Percentiles rank a stretch among this genome's conserved stretches.
Evolutionary conservation across 92 coral and sea anemone species (phyloP).

Genomic region (Bergia puertoricense): DNA sequence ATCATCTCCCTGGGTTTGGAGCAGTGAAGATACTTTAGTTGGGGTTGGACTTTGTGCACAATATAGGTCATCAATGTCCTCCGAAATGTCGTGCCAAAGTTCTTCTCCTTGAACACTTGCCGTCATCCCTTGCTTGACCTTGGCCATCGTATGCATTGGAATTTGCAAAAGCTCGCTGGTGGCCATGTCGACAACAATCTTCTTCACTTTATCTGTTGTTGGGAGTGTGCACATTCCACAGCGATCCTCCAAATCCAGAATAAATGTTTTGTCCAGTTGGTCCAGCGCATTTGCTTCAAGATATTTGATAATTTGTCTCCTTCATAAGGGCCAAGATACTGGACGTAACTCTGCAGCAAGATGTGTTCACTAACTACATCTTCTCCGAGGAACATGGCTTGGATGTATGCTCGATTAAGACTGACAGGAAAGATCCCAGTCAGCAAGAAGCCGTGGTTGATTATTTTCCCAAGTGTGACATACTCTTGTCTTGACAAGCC

Average conservation of each 20-base stretch:
- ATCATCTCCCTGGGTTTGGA: slow-evolving; percentile 6
- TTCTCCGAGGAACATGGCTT: slow-evolving; percentile 43
- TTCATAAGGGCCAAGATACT: slow-evolving; percentile 31
- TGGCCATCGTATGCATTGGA: slow-evolving; percentile 47
- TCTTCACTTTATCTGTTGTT: background rate
- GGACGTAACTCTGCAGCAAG: slow-evolving; percentile 11
- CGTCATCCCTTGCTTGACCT: slow-evolving; percentile 23
- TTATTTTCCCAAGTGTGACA: slow-evolving; percentile 34
- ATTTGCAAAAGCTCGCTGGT: slow-evolving; percentile 8
- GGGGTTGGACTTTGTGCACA: slow-evolving; percentile 32
- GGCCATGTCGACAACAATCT: slow-evolving; percentile 30
- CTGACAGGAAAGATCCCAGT: slow-evolving; percentile 47
- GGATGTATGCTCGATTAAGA: slow-evolving; percentile 35
- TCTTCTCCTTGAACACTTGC: background rate
- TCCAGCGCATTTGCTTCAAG: slow-evolving; percentile 24
- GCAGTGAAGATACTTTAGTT: slow-evolving; percentile 26
- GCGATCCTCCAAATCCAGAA: slow-evolving; percentile 43
- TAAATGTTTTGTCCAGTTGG: slow-evolving; percentile 17
- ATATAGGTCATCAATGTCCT: slow-evolving; percentile 29
- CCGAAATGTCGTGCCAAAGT: slow-evolving; percentile 36
- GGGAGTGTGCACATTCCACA: slow-evolving; percentile 32
- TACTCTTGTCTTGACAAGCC: slow-evolving; percentile 32
- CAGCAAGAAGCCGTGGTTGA: slow-evolving; percentile 27
- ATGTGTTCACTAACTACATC: slow-evolving; percentile 29
- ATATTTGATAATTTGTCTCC: slow-evolving; percentile 11